Percentiles rank a stretch among this genome's conserved stretches.
Evolutionary conservation across 2,888 invertebrate species (phyloP).

Genomic region (Emmelina monodactyla): DNA sequence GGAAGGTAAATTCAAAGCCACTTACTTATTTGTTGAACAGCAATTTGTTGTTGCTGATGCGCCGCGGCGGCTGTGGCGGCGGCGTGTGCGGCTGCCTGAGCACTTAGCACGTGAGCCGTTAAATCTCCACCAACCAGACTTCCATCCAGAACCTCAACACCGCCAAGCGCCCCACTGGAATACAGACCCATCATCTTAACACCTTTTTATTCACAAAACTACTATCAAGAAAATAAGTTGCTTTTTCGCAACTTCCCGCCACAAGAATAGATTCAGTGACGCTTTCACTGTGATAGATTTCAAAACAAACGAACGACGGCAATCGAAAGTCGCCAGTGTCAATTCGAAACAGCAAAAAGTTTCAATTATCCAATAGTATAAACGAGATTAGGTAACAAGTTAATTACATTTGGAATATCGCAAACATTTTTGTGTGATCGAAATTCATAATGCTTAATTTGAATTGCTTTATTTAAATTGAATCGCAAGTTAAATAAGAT

Average conservation of each 20-base stretch:
- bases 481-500: too few species aligned
- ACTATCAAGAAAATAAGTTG: conserved; percentile 9
- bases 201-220: conserved; percentile 23
- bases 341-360: background rate
- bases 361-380: conserved; percentile 8
- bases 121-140: conserved; percentile 49
- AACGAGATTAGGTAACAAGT: conserved; percentile 2
- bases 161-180: conserved; percentile 67
- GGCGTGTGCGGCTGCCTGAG: conserved; percentile 59
- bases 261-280: conserved; percentile 16
- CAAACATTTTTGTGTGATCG: conserved; percentile 18
- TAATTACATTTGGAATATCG: conserved; percentile 20
- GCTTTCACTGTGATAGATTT: conserved; percentile 20
- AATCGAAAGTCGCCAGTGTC: conserved; percentile 1
- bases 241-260: background rate
- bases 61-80: conserved; percentile 49
- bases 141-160: conserved; percentile 53
- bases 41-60: conserved; percentile 40
- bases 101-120: conserved; percentile 49
- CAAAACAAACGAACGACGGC: conserved; percentile 16
- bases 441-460: too few species aligned
- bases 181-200: conserved; percentile 57
- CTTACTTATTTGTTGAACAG: conserved; percentile 54
- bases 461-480: too few species aligned
- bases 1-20: conserved; percentile 12